These are phyloP conservation scores for Dione juno DNA, from an alignment of 2,888 invertebrate species.

Conservation along the genomic window DNA sequence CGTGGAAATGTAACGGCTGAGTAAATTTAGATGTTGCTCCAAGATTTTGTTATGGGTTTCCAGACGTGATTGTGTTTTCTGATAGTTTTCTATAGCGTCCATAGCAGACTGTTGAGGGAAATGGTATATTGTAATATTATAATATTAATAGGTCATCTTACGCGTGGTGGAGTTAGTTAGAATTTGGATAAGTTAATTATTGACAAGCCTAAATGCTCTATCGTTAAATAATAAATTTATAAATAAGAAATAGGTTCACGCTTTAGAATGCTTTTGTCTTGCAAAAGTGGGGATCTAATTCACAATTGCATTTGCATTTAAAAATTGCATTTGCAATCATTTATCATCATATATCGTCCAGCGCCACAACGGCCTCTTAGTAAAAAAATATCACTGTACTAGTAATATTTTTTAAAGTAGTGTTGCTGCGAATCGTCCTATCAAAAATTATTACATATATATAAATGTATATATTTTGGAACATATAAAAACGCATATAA, in stretches of 20 bases:
- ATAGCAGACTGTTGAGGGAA: slow-evolving; percentile 81
- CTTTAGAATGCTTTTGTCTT: no score
- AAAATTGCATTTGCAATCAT: no score
- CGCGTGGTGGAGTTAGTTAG: not conserved
- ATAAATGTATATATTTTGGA: no score
- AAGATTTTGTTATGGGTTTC: slow-evolving; percentile 89
- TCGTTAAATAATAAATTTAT: not conserved
- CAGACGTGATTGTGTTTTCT: slow-evolving; percentile 86
- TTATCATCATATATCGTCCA: no score
- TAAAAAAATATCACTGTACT: no score
- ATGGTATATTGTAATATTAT: not conserved
- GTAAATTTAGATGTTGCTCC: slow-evolving; percentile 88
- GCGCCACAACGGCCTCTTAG: no score
- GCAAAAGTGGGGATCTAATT: no score
- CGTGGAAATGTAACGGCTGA: slow-evolving; percentile 89
- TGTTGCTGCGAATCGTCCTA: no score
- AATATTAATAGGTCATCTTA: not conserved
- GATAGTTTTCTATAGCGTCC: slow-evolving; percentile 86
- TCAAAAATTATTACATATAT: no score
- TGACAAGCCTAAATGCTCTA: not conserved
- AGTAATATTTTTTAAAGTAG: no score
- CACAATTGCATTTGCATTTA: no score
- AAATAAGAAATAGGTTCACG: not conserved
- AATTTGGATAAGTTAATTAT: not conserved
- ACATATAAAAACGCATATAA: no score